Base-by-base conservation (phyloP, 37 sponge, comb jelly and placozoan species). In the Geodia barretti region DNA sequence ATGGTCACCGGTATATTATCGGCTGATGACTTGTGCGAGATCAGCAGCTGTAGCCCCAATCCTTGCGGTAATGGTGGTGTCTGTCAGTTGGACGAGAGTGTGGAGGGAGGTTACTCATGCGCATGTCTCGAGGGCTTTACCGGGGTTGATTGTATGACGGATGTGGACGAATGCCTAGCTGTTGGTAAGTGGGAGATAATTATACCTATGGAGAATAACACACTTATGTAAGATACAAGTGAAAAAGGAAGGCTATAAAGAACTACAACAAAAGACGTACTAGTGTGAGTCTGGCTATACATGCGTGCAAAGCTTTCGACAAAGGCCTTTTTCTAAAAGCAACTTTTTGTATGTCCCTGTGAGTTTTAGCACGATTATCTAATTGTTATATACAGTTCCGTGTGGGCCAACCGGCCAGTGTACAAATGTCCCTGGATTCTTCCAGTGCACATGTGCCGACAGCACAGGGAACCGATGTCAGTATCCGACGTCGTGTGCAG, bases 1-100 rank as follows among this genome's bases (percentile, higher is more conserved):
- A 39, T 54, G 28, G 47, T 64, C 17, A 80, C 76, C 59, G 29
- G 31, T 30, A 30, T 30, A 23, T n/a, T n/a, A n/a, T 29, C 32
- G 69, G 90, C 80, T 0, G 59, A 41, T 23, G 35, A 70, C 36
- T 41, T 89, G 62, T 93, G 93, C 59, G 42, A 41, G 2, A 58
- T 74, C 11, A 79, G 78, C 2, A 47, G 83, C 37, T 93, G 93
- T 68, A 77, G 78, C 42, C 89, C 89, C 42, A 83, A 81, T 34
- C 93, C 89, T 4, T 93, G 93, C 37, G 39, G 28, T 0, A 93
- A 93, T 68, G 86, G 68, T 31, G 93, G 89, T 26, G 4, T 29
- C 9, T 91, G 91, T 35, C 1, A 19, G 26, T 74, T 85, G 41
- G 71, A 38, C 20, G 14, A 63, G 1, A 60, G 25, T 28, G 72